Conservation (phyloP, 2,113 vertebrate species). For the Vulpes lagopus region DNA sequence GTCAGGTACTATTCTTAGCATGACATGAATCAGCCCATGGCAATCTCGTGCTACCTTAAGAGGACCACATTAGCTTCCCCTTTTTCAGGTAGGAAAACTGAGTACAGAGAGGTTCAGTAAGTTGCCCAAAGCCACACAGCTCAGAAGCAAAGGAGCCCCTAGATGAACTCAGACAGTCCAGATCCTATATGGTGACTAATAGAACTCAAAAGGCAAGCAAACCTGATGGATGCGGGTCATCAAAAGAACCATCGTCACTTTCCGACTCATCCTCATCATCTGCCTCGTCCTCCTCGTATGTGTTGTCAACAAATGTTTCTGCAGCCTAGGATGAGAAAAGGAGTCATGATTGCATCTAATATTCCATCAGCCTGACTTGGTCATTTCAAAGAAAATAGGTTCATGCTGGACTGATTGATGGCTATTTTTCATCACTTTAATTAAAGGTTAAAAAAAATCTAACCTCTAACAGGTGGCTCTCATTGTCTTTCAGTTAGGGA, state of each 20-base stretch:
- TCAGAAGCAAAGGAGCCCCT: neutral
- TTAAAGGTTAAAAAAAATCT: neutral
- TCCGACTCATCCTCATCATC: slow-evolving; percentile 83
- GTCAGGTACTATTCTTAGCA: neutral
- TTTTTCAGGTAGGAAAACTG: slow-evolving; percentile 23
- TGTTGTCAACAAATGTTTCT: slow-evolving; percentile 81
- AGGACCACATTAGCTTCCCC: neutral
- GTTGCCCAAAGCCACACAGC: slow-evolving; percentile 27
- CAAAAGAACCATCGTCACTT: slow-evolving; percentile 78
- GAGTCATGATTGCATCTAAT: neutral
- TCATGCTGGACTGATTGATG: neutral
- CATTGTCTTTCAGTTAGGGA: neutral
- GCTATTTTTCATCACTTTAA: slow-evolving; percentile 34
- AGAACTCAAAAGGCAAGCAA: slow-evolving; percentile 45
- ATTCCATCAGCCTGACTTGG: neutral
- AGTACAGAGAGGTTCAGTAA: slow-evolving; percentile 11
- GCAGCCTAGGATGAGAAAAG: slow-evolving; percentile 86
- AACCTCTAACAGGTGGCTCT: neutral
- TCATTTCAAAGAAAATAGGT: slow-evolving; percentile 23
- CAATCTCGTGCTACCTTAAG: neutral
- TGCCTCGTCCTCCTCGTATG: slow-evolving; percentile 79
- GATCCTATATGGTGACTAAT: neutral
- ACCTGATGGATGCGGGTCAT: slow-evolving; percentile 81
- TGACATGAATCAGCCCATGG: neutral
- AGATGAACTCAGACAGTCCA: neutral